Evolutionary conservation across 2,113 vertebrate genomes (phyloP).

Genomic region (Lophochroa leadbeateri): DNA sequence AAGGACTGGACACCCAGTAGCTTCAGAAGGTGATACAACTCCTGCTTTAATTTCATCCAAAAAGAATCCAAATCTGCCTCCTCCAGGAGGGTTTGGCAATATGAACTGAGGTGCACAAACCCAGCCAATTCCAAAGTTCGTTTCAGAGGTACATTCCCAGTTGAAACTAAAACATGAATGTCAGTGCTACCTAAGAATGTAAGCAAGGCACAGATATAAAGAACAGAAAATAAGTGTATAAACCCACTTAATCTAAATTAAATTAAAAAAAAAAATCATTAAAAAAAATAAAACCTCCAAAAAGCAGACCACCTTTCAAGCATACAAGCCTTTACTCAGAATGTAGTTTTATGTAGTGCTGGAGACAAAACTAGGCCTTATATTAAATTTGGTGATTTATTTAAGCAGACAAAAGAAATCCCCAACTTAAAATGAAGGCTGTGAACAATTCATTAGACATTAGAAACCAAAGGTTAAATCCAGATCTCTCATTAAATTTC

Average conservation of each 20-base stretch:
- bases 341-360: not conserved
- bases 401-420: not conserved
- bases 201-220: not conserved
- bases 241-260: not conserved
- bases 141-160: not conserved
- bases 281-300: not conserved
- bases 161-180: not conserved
- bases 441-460: not conserved
- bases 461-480: not conserved
- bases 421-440: not conserved
- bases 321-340: not conserved
- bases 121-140: not conserved
- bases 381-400: not conserved
- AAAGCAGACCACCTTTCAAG: not conserved
- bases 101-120: not conserved
- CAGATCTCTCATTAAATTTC: not conserved
- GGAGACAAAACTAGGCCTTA: not conserved
- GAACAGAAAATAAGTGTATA: not conserved
- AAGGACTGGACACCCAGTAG: no score
- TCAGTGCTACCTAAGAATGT: not conserved
- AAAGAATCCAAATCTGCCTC: not conserved
- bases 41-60: not conserved
- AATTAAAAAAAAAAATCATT: not conserved
- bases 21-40: not conserved
- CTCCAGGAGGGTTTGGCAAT: fast-evolving